phyloP scores from a whole-genome alignment of 2,113 vertebrate genomes.

The Marmota monax region DNA sequence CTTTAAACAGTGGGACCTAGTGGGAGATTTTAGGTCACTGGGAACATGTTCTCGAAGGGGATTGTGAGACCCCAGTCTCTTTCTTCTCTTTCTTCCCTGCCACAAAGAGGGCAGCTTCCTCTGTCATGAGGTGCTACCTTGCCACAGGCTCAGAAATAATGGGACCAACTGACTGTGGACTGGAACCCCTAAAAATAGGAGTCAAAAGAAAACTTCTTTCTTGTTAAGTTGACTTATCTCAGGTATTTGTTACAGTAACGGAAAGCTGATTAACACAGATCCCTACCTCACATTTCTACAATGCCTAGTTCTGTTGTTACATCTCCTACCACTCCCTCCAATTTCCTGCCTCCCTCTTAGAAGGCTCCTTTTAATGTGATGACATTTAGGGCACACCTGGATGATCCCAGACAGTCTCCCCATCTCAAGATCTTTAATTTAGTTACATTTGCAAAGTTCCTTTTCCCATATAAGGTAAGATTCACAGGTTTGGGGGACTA shows the following conservation, averaged over 20 bases:
- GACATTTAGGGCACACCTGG: background rate
- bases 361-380: background rate
- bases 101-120: background rate
- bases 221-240: background rate
- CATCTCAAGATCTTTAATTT: background rate
- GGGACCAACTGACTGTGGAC: background rate
- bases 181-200: background rate
- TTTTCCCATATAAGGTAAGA: background rate
- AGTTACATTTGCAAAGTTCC: too few relatives aligned
- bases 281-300: background rate
- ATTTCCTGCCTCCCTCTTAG: background rate
- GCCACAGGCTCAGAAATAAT: background rate
- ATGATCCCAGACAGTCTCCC: background rate
- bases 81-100: background rate
- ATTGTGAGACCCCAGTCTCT: too few relatives aligned
- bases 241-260: background rate
- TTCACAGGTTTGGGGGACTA: background rate
- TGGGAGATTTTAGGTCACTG: background rate
- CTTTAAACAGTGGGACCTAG: background rate
- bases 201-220: background rate
- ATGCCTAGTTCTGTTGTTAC: background rate
- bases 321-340: background rate
- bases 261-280: background rate
- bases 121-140: background rate
- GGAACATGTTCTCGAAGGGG: background rate